These are phyloP conservation scores for Lepidochrysops patricia DNA, from an alignment of 2,888 invertebrate species.

Conservation along the genomic window DNA sequence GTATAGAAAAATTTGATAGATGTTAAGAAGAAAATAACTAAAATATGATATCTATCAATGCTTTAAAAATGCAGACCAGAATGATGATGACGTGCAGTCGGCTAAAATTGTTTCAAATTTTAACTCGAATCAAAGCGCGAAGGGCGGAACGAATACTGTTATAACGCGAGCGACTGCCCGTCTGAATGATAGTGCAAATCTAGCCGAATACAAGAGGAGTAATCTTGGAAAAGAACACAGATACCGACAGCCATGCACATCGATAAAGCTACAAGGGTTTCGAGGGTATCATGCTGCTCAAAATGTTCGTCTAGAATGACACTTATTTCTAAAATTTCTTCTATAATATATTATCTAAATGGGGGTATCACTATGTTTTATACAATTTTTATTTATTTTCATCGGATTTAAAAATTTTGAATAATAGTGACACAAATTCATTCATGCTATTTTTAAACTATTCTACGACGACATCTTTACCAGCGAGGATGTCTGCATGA, in stretches of 20 bases:
- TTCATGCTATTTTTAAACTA: slow-evolving; percentile 1
- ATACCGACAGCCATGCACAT: slow-evolving; percentile 65
- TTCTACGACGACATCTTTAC: slow-evolving; percentile 7
- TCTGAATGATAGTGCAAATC: slow-evolving; percentile 55
- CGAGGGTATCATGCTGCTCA: slow-evolving; percentile 60
- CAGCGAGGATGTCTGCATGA: not conserved
- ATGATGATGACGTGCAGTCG: slow-evolving; percentile 58
- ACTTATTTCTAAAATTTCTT: slow-evolving; percentile 32
- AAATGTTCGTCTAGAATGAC: slow-evolving; percentile 55
- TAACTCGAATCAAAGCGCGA: not conserved
- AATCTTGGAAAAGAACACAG: slow-evolving; percentile 44
- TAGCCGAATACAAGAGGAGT: slow-evolving; percentile 40
- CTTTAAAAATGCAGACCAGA: slow-evolving; percentile 62
- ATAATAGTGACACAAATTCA: not conserved
- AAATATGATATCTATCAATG: slow-evolving; percentile 20
- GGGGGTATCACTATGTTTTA: not conserved
- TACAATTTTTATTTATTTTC: not conserved
- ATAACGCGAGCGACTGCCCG: slow-evolving; percentile 51
- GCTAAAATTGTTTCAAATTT: slow-evolving; percentile 27
- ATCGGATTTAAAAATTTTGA: not conserved
- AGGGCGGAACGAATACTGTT: slow-evolving; percentile 1
- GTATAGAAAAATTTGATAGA: slow-evolving; percentile 15
- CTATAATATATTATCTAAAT: slow-evolving; percentile 3
- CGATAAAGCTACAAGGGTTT: slow-evolving; percentile 49
- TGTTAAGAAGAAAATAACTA: slow-evolving; percentile 16